These are phyloP conservation scores for Musca domestica DNA, from an alignment of 1,140 invertebrate genomes.

Conservation along the genomic window DNA sequence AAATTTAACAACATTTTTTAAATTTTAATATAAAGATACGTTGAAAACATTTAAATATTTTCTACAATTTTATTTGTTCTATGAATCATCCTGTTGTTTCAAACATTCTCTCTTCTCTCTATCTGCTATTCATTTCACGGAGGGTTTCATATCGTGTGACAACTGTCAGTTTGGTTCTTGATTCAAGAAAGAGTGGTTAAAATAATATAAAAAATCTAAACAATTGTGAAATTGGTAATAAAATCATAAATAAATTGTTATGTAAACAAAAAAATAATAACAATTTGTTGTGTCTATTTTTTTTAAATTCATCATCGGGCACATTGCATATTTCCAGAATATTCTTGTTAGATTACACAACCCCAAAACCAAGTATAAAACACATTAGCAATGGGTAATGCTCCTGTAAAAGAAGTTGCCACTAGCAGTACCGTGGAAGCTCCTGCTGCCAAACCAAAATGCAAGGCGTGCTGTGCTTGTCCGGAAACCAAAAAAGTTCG, in stretches of 20 bases:
- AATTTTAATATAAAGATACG: too few species aligned
- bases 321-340: not conserved
- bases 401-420: slow-evolving; percentile 34
- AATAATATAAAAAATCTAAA: not conserved
- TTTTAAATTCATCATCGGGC: too few species aligned
- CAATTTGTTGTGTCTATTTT: not conserved
- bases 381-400: slow-evolving; percentile 39
- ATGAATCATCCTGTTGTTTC: too few species aligned
- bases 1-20: too few species aligned
- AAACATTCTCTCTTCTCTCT: too few species aligned
- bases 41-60: too few species aligned
- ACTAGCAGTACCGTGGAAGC: slow-evolving; percentile 42
- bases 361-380: not conserved
- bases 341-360: not conserved
- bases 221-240: slow-evolving; percentile 17
- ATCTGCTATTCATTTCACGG: too few species aligned
- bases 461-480: slow-evolving; percentile 96
- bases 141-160: too few species aligned
- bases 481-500: slow-evolving; percentile 91
- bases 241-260: slow-evolving; percentile 3
- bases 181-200: too few species aligned
- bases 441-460: slow-evolving; percentile 61
- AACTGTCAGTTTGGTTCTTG: too few species aligned
- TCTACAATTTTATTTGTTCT: too few species aligned
- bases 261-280: slow-evolving; percentile 1